Evolutionary conservation across 2,113 vertebrate species (phyloP).

Genomic region (Stomatorhinus ivindoensis): DNA sequence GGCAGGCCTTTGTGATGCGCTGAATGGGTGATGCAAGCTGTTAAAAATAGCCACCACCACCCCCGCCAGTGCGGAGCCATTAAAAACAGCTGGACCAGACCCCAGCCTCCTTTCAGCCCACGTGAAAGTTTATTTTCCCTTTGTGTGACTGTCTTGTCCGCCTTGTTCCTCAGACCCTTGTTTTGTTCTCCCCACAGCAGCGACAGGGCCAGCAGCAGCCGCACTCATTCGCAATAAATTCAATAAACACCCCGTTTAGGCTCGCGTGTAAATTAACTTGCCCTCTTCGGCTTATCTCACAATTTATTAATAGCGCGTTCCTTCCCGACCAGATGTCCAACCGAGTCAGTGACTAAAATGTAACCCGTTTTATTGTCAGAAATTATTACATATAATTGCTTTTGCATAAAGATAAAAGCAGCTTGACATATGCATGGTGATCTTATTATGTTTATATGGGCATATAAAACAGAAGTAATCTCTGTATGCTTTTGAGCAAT

Average conservation of each 20-base stretch:
- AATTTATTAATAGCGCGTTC: constrained; percentile 14
- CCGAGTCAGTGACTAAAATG: background rate
- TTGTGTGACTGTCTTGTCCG: constrained; percentile 61
- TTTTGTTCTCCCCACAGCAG: constrained; percentile 48
- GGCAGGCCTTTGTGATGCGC: constrained; percentile 40
- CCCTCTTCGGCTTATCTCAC: constrained; percentile 12
- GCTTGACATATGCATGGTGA: background rate
- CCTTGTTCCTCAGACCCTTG: constrained; percentile 49
- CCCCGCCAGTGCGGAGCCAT: constrained; percentile 58
- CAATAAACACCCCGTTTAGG: constrained; percentile 57
- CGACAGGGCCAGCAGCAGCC: constrained; percentile 48
- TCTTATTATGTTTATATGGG: constrained; percentile 5
- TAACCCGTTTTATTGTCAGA: constrained; percentile 4
- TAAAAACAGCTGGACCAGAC: constrained; percentile 66
- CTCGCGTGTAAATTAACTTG: constrained; percentile 51
- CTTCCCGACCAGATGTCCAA: background rate
- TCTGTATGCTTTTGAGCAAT: background rate
- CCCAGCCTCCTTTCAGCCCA: constrained; percentile 56
- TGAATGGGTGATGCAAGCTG: constrained; percentile 56
- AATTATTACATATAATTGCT: constrained; percentile 4
- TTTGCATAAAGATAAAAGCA: background rate
- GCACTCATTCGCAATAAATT: constrained; percentile 47
- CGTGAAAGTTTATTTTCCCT: constrained; percentile 66
- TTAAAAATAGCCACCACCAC: constrained; percentile 62
- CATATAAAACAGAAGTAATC: background rate